These are phyloP conservation scores for Sebastes hubbsi DNA, from an alignment of 2,797 vertebrate genomes.

Conservation along the genomic window DNA sequence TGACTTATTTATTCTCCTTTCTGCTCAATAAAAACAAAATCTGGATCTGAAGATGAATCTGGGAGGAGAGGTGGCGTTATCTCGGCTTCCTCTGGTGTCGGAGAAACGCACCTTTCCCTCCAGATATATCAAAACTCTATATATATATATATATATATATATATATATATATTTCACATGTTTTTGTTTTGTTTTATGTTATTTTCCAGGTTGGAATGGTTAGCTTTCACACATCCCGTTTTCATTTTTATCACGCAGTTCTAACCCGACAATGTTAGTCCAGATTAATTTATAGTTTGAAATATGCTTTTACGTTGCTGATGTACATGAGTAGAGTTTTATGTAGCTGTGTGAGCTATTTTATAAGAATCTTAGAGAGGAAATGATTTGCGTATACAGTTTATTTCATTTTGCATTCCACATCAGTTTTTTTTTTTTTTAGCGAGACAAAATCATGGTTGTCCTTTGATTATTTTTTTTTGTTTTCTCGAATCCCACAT, in stretches of 20 bases:
- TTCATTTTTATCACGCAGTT: conserved; percentile 67
- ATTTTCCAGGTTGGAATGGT: not conserved
- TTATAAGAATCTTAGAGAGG: conserved; percentile 64
- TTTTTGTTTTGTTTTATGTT: not conserved
- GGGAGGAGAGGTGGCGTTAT: not conserved
- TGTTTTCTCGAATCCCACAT: conserved; percentile 71
- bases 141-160: no score
- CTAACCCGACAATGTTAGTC: conserved; percentile 70
- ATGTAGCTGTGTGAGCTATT: conserved; percentile 73
- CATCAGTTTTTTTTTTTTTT: conserved; percentile 24
- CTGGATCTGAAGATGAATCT: not conserved
- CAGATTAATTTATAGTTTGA: conserved; percentile 80
- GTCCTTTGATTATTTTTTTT: conserved; percentile 50
- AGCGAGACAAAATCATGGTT: conserved; percentile 70
- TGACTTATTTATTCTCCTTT: conserved; percentile 52
- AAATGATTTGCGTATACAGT: no score
- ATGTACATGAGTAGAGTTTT: conserved; percentile 80
- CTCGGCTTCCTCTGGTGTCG: not conserved
- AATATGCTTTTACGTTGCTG: conserved; percentile 59
- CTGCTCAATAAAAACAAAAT: not conserved
- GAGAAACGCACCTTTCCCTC: not conserved
- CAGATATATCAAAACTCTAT: not conserved
- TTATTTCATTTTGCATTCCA: no score
- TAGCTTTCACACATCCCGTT: not conserved
- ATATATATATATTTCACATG: not conserved